Percentiles rank a stretch among this genome's conserved stretches.
Evolutionary conservation across 2,888 invertebrate genomes (phyloP).

Genomic region (Oligia strigilis): DNA sequence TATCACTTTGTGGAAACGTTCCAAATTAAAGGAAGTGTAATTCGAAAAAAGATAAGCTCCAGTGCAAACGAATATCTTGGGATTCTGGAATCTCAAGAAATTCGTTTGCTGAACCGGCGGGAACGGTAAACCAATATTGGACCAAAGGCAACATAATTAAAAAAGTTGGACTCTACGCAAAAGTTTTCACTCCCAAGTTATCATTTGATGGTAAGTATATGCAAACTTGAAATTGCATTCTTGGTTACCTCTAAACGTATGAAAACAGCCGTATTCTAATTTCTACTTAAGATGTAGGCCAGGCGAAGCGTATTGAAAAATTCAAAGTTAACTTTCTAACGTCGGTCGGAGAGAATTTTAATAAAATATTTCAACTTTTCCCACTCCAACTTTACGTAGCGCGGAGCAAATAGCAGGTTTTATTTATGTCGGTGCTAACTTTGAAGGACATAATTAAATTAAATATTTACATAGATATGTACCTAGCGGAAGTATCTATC

Average conservation of each 20-base stretch:
- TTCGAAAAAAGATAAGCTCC: conserved; percentile 53
- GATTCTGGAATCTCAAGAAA: conserved; percentile 27
- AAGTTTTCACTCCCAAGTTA: conserved; percentile 61
- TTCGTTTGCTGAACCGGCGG: conserved; percentile 53
- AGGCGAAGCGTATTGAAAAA: conserved; percentile 54
- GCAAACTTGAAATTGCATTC: conserved; percentile 59
- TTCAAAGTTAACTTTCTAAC: conserved; percentile 57
- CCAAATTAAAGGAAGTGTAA: conserved; percentile 47
- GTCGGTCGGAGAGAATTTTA: conserved; percentile 49
- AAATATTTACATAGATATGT: conserved; percentile 32
- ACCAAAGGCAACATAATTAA: conserved; percentile 72
- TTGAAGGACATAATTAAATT: conserved; percentile 59
- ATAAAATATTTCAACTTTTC: conserved; percentile 61
- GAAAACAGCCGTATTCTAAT: conserved; percentile 52
- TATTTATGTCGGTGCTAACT: conserved; percentile 58
- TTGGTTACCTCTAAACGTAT: conserved; percentile 29
- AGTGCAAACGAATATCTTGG: conserved; percentile 59
- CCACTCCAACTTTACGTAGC: conserved; percentile 44
- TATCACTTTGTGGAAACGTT: conserved; percentile 16
- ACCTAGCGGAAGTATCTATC: conserved; percentile 11
- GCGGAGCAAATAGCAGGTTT: conserved; percentile 48
- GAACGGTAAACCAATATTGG: conserved; percentile 65
- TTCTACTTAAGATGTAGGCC: conserved; percentile 41
- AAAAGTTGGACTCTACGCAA: conserved; percentile 68
- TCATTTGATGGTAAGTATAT: conserved; percentile 49